Percentiles rank a stretch among this genome's conserved stretches.
phyloP scores from a whole-genome alignment of 2,888 invertebrate species.

The Petrolisthes manimaculis region DNA sequence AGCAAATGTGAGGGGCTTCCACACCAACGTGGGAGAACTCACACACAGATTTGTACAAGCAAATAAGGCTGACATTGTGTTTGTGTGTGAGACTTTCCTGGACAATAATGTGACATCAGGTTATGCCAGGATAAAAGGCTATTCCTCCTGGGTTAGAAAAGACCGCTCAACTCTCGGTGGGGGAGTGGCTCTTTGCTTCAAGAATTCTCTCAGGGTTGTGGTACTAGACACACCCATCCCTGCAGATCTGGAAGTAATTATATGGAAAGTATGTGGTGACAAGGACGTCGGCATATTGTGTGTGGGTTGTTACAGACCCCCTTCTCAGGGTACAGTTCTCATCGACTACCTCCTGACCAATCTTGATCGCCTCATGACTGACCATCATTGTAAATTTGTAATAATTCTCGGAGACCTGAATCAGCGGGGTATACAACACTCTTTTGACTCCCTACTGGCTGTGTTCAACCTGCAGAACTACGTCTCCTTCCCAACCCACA shows the following conservation, averaged over 20 bases:
- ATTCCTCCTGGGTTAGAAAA: not conserved
- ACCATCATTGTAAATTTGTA: not conserved
- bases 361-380: not conserved
- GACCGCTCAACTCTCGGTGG: not conserved
- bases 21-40: not conserved
- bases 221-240: not conserved
- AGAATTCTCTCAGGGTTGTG: not conserved
- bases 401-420: not conserved
- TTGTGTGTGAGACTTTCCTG: not conserved
- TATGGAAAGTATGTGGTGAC: not conserved
- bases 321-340: not conserved
- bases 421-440: not conserved
- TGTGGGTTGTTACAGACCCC: not conserved
- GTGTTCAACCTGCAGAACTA: constrained; percentile 5
- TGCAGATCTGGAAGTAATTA: not conserved
- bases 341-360: not conserved
- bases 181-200: not conserved
- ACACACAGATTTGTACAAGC: not conserved
- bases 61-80: not conserved
- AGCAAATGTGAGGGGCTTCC: not conserved
- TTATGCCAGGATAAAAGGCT: not conserved
- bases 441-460: not conserved
- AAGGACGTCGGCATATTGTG: not conserved
- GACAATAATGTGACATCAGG: not conserved
- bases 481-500: not conserved